Evolutionary conservation across 1,140 invertebrate genomes (phyloP).

Genomic region (Tetramorium simillimum): DNA sequence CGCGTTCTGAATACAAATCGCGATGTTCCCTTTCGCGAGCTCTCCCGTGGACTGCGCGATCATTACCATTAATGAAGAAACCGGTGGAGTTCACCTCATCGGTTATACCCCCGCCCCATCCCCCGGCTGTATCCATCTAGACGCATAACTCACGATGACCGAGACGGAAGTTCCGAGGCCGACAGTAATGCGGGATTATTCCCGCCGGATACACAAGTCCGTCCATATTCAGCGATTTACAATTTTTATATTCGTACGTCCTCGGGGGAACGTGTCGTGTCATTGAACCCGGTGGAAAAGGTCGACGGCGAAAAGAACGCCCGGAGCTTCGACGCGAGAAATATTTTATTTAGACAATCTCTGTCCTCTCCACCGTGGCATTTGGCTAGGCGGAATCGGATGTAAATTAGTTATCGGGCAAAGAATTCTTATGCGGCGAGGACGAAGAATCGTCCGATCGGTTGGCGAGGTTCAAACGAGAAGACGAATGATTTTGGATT

Average conservation of each 20-base stretch:
- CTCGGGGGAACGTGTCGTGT: constrained; percentile 34
- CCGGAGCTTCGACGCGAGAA: neutral
- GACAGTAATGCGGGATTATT: constrained; percentile 77
- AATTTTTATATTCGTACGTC: constrained; percentile 68
- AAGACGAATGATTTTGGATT: constrained; percentile 22
- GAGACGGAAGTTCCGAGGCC: constrained; percentile 70
- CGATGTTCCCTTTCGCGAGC: constrained; percentile 77
- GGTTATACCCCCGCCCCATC: neutral
- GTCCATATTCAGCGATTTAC: constrained; percentile 66
- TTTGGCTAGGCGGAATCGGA: constrained; percentile 14
- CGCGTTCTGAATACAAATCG: constrained; percentile 82
- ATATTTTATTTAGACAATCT: constrained; percentile 40
- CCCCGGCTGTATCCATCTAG: neutral
- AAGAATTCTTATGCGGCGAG: constrained; percentile 19
- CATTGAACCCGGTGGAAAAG: constrained; percentile 67
- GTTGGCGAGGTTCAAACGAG: constrained; percentile 27
- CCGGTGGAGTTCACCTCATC: constrained; percentile 18
- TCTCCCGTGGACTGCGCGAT: constrained; percentile 75
- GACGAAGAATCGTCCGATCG: constrained; percentile 14
- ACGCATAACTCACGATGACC: constrained; percentile 49
- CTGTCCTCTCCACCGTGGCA: neutral
- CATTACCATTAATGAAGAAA: constrained; percentile 83
- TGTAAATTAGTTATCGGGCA: constrained; percentile 59
- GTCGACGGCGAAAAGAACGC: constrained; percentile 30
- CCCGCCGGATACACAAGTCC: constrained; percentile 52